Evolutionary conservation across 2,888 invertebrate species (phyloP).

Genomic region (Zootermopsis nevadensis): DNA sequence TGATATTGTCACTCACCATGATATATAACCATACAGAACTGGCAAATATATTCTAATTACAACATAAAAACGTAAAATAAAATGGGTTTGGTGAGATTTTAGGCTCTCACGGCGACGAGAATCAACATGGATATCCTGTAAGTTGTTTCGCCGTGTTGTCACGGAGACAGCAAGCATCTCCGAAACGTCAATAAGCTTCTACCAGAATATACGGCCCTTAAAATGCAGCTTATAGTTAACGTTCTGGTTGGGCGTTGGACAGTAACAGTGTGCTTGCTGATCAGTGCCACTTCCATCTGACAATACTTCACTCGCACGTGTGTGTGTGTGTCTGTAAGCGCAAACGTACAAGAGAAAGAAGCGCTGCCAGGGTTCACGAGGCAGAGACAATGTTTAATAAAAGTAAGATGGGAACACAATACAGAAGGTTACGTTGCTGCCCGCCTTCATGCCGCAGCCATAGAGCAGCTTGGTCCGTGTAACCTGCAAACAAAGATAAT

Average conservation of each 20-base stretch:
- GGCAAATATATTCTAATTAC: too few species aligned
- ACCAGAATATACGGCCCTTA: too few species aligned
- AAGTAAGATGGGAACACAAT: slow-evolving; percentile 3
- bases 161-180: too few species aligned
- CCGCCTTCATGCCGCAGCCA: not conserved
- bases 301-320: not conserved
- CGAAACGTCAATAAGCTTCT: too few species aligned
- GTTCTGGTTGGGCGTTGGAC: slow-evolving; percentile 14
- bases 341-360: not conserved
- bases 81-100: too few species aligned
- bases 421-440: slow-evolving; percentile 28
- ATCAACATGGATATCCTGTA: too few species aligned
- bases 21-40: too few species aligned
- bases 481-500: slow-evolving; percentile 6
- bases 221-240: slow-evolving; percentile 33
- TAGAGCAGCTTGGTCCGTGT: slow-evolving; percentile 33
- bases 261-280: not conserved
- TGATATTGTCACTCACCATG: too few species aligned
- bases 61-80: too few species aligned
- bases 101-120: too few species aligned
- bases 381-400: slow-evolving; percentile 10
- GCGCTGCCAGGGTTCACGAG: not conserved
- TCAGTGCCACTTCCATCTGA: not conserved
- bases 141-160: too few species aligned
- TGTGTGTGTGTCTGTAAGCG: not conserved